phyloP scores from a whole-genome alignment of 2,113 vertebrate species.

The Campylorhamphus procurvoides region DNA sequence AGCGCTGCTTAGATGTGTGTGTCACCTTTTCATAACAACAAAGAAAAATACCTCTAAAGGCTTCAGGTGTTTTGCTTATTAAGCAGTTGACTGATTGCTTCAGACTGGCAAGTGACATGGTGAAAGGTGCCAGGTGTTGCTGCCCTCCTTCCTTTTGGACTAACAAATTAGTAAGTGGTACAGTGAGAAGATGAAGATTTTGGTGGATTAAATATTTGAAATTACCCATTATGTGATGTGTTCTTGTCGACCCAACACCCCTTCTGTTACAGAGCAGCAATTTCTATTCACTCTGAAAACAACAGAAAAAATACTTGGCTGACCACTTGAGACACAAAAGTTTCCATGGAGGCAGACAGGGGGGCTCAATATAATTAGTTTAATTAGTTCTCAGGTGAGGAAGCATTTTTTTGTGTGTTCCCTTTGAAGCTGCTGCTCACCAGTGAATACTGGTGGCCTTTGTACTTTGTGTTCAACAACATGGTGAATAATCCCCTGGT shows the following conservation, averaged over 20 bases:
- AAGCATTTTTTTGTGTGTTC: neutral
- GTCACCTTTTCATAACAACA: constrained; percentile 51
- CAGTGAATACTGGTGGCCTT: neutral
- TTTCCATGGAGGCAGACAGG: neutral
- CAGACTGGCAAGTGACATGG: constrained; percentile 45
- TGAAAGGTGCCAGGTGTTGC: constrained; percentile 42
- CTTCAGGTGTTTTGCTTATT: constrained; percentile 64
- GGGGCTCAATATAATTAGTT: neutral
- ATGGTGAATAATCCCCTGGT: neutral
- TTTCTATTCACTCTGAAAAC: neutral
- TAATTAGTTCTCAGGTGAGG: neutral
- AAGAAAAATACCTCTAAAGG: constrained; percentile 67
- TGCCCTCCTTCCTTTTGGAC: neutral
- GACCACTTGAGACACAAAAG: neutral
- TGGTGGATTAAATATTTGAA: neutral
- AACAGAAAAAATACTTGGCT: neutral
- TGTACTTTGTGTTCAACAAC: neutral
- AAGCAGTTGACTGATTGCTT: constrained; percentile 72
- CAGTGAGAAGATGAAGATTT: neutral
- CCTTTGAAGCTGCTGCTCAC: neutral
- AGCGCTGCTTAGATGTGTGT: constrained; percentile 3
- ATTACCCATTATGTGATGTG: neutral
- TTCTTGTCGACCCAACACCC: neutral
- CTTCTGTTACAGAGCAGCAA: neutral
- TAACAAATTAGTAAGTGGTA: neutral